Evolutionary conservation across 2,888 invertebrate genomes (phyloP), one percentile per base, ranked within the genome.

Genomic region (Hololepta plana): DNA sequence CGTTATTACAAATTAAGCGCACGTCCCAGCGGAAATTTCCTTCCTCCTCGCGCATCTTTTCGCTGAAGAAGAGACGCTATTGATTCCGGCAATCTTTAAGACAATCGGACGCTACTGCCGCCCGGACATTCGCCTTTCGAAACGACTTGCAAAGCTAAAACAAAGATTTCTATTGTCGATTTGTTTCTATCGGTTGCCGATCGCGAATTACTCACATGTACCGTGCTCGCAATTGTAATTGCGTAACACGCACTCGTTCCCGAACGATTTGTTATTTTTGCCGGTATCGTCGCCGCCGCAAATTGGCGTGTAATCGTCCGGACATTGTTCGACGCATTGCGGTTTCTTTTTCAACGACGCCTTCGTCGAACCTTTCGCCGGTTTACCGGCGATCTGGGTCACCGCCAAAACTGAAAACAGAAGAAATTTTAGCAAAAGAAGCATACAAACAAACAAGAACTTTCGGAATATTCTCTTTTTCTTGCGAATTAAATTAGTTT

Each of bases 191-290:
- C n/a, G 12, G 15, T 15, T 23, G n/a, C 4, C 16, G 8, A 26
- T 14, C 21, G 14, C 13, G 20, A 4, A 19, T 12, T 32, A 57
- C 66, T 62, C 48, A 72, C 72, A 62, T 23, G 64, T 63, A 40
- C 64, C 63, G 40, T 65, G 57, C 41, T 72, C 71, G 49, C 73
- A 73, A 40, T 72, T 73, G 46, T 67, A 62, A 38, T 67, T 65
- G 32, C 64, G 60, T 50, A 73, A 50, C 23, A 65, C 68, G 43
- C 73, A 73, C 34, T 61, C 61, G 42, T 53, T 68, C 34, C 67
- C 70, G 36, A 72, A 72, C 2, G 69, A 67, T 43, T 49, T 63
- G 48, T 44, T 64, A 17, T 51, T 55, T 31, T 65, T 58, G 35
- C 54, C 61, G 1, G 61, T 60, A 4, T 60, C 58, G 42, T 69